Conservation (phyloP, 2,797 vertebrate species). For the Acanthis flammea region DNA sequence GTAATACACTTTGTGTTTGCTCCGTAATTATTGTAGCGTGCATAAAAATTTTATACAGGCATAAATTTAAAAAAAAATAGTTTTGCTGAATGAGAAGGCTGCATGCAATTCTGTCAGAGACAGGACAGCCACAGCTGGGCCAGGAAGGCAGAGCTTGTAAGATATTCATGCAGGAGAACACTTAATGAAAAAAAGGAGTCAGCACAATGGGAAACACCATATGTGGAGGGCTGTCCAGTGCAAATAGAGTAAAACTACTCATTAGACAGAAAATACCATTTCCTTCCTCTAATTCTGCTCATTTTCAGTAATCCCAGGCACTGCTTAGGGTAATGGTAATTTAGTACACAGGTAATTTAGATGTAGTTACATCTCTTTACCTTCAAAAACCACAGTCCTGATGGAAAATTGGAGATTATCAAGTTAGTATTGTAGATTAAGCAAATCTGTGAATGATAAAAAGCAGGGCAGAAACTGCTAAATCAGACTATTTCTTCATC, state of each 20-base stretch:
- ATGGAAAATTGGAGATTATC: not conserved
- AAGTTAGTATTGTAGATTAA: not conserved
- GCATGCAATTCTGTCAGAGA: not conserved
- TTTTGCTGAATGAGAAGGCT: not conserved
- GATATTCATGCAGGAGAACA: not conserved
- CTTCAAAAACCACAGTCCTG: not conserved
- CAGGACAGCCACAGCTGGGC: not conserved
- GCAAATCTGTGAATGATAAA: not conserved
- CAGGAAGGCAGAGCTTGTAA: not conserved
- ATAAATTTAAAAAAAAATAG: not conserved
- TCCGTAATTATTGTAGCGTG: not conserved
- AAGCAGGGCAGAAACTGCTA: not conserved
- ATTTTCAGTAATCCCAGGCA: not conserved
- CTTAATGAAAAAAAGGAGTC: not conserved
- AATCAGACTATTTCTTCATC: not conserved
- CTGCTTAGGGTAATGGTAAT: not conserved
- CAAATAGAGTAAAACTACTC: not conserved
- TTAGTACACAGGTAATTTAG: not conserved
- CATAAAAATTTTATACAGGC: not conserved
- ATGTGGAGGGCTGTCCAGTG: rapidly evolving
- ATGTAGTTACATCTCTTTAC: not conserved
- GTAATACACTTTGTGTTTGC: not conserved
- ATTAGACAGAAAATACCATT: not conserved
- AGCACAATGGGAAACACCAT: not conserved
- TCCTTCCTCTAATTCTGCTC: not conserved